Percentiles rank a stretch among this genome's conserved stretches.
phyloP scores from a whole-genome alignment of 2,888 invertebrate species.

The Drosophila macrospina region DNA sequence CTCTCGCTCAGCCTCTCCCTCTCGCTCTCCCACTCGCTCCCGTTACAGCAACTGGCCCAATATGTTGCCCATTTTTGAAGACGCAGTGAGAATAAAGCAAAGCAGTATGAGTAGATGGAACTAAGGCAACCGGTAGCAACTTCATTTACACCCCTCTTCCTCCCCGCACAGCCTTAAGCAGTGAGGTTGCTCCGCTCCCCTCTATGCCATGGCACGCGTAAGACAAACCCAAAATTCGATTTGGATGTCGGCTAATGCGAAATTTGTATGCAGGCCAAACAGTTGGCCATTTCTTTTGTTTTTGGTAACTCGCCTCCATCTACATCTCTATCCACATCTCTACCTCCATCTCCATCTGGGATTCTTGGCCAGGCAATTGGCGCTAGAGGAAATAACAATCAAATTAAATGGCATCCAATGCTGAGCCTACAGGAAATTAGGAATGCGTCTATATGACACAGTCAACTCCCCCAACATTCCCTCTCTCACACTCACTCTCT shows the following conservation, averaged over 20 bases:
- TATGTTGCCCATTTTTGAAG: slow-evolving; percentile 66
- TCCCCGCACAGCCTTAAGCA: no score
- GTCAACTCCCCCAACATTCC: no score
- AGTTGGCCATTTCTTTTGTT: slow-evolving; percentile 73
- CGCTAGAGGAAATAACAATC: slow-evolving; percentile 73
- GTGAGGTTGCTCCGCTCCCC: neutral
- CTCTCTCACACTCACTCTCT: no score
- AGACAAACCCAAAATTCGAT: slow-evolving; percentile 49
- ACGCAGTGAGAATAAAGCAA: neutral
- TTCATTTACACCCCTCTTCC: slow-evolving; percentile 41
- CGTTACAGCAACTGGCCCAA: slow-evolving; percentile 41
- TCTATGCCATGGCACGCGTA: neutral
- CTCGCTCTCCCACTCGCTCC: no score
- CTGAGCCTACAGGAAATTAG: slow-evolving; percentile 67
- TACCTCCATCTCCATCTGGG: neutral
- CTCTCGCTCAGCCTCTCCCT: no score
- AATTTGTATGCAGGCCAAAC: slow-evolving; percentile 76
- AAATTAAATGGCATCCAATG: slow-evolving; percentile 69
- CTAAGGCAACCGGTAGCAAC: slow-evolving; percentile 30
- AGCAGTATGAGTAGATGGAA: neutral
- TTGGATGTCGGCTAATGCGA: slow-evolving; percentile 67
- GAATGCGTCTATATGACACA: slow-evolving; percentile 51
- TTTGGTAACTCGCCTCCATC: slow-evolving; percentile 46
- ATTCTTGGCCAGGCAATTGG: slow-evolving; percentile 58
- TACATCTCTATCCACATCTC: neutral